Base-by-base conservation (phyloP, 2,888 invertebrate species). In the Slavum lentiscoides region DNA sequence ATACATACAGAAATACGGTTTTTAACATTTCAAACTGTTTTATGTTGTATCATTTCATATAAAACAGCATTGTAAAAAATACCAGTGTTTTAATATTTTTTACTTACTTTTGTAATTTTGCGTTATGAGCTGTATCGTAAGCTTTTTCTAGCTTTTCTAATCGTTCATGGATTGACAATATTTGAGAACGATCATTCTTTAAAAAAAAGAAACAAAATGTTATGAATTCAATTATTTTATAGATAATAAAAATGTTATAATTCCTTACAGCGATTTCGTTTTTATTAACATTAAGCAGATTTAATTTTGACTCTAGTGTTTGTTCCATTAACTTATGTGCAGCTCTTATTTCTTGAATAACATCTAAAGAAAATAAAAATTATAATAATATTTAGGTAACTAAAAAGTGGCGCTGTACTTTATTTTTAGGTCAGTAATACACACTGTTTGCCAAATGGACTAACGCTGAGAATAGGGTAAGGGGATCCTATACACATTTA, bases 311-410 rank as follows among this genome's bases (percentile, higher is more conserved):
- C 39, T 80, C 70, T 21, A 80, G 55, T 62, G 77, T 72, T 64
- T 80, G 62, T 80, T 80, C 77, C 77, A 80, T 80, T 70, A 80
- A 64, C 39, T 70, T 80, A 64, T 80, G 77, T 19, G 77, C 77
- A 13, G 70, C 23, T 64, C 77, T 80, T 72, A 80, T 80, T 80
- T 80, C 77, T 64, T 80, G 70, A 70, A 80, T 70, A 64, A 80
- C 55, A 70, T 37, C 77, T 80, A 70, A 69, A 69, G 0, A 69
- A 53, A 76, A 15, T 43, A n/a, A 19, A 58, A 13, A 43, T 7
- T 1, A 19, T 49, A 30, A 62, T 62, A n/a, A 43, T n/a, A 61
- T 21, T 58, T 23, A 58, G 11, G 23, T 3, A 13, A 19, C 2
- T 30, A 19, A 23, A 13, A n/a, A 19, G 5, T 30, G 19, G 0